Evolutionary conservation across 2,113 vertebrate species (phyloP).

Genomic region (Thryonomys swinderianus): DNA sequence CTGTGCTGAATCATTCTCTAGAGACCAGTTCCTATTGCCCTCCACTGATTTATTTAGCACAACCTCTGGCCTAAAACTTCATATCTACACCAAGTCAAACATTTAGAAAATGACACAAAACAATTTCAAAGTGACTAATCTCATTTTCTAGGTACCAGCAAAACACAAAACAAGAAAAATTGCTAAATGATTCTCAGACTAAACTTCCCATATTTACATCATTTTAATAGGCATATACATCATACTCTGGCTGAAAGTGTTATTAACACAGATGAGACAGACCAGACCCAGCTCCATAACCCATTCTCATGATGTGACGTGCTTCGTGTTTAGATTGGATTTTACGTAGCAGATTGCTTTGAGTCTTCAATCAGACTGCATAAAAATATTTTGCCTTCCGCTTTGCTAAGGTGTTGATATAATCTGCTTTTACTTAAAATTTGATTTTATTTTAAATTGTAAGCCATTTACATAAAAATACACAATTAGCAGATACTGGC

Average conservation of each 20-base stretch:
- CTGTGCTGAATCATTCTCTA: neutral
- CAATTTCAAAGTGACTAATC: slow-evolving; percentile 67
- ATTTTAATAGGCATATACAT: slow-evolving; percentile 72
- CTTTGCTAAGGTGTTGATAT: neutral
- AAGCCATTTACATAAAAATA: neutral
- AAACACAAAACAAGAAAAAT: slow-evolving; percentile 78
- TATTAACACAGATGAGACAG: slow-evolving; percentile 64
- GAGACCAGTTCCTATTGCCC: slow-evolving; percentile 9
- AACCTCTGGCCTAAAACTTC: neutral
- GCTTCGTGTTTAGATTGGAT: neutral
- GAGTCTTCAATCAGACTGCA: slow-evolving; percentile 26
- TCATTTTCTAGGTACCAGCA: slow-evolving; percentile 58
- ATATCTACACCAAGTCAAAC: slow-evolving; percentile 59
- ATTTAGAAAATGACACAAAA: slow-evolving; percentile 11
- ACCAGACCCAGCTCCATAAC: slow-evolving; percentile 59
- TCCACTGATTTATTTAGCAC: neutral
- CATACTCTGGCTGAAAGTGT: slow-evolving; percentile 61
- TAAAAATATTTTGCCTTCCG: slow-evolving; percentile 25
- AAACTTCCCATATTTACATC: slow-evolving; percentile 74
- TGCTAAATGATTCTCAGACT: slow-evolving; percentile 68
- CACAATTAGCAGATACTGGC: slow-evolving; percentile 44
- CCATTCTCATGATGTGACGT: slow-evolving; percentile 50
- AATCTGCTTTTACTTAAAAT: slow-evolving; percentile 47
- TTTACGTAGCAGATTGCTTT: neutral
- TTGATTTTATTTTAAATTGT: neutral